These are phyloP conservation scores for Scaptomyza hsui DNA, from an alignment of 1,140 invertebrate species.

Conservation along the genomic window DNA sequence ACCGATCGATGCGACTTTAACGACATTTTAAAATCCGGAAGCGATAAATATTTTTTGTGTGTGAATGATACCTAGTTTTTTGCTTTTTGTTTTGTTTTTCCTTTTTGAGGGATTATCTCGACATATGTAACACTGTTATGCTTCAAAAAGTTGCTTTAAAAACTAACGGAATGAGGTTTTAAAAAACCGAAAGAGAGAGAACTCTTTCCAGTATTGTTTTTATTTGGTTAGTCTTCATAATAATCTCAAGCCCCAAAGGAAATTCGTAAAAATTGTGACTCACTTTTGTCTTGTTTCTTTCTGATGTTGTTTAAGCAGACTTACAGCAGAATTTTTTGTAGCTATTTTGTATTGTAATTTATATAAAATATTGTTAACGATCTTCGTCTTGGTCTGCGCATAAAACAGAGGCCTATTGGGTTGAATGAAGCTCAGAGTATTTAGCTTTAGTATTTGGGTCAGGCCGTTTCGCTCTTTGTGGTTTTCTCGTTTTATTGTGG, in stretches of 20 bases:
- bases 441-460: constrained; percentile 41
- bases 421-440: constrained; percentile 12
- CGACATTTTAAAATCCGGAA: constrained; percentile 77
- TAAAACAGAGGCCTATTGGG: neutral
- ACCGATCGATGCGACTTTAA: constrained; percentile 53
- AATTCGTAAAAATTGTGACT: constrained; percentile 49
- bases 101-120: neutral
- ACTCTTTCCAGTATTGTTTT: constrained; percentile 14
- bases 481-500: constrained; percentile 34
- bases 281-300: constrained; percentile 15
- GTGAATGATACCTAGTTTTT: constrained; percentile 56
- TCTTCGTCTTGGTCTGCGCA: constrained; percentile 27
- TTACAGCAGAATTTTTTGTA: constrained; percentile 36
- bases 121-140: no score
- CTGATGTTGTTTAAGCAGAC: constrained; percentile 15
- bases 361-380: constrained; percentile 36
- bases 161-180: no score
- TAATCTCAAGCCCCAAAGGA: constrained; percentile 8
- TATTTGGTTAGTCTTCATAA: neutral
- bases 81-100: constrained; percentile 12
- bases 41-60: constrained; percentile 73
- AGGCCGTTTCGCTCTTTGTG: constrained; percentile 32
- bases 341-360: constrained; percentile 40
- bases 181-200: no score
- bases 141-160: no score